phyloP scores from a whole-genome alignment of 2,113 vertebrate genomes.

The Lycaon pictus region DNA sequence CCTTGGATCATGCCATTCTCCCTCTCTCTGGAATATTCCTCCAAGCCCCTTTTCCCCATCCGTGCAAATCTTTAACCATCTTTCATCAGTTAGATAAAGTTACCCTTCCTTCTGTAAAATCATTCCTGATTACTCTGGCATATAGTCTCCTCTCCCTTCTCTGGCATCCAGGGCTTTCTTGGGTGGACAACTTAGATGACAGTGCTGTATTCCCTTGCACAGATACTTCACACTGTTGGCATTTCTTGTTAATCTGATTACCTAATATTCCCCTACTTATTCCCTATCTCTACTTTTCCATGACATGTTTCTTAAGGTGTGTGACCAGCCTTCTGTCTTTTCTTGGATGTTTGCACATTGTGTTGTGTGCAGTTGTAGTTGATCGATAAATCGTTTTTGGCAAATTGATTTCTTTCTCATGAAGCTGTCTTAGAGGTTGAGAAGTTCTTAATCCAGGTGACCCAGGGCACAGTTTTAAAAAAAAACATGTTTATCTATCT shows the following conservation, averaged over 20 bases:
- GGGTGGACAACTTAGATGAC: background rate
- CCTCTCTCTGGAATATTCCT: background rate
- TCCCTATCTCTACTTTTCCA: background rate
- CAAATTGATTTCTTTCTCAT: conserved; percentile 37
- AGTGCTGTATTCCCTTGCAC: background rate
- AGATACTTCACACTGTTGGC: background rate
- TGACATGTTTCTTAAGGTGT: background rate
- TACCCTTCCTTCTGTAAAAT: background rate
- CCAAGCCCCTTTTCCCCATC: background rate
- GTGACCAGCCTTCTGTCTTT: background rate
- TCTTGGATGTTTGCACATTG: background rate
- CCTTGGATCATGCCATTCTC: background rate
- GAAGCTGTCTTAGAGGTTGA: background rate
- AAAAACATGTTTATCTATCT: background rate
- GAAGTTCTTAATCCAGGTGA: conserved; percentile 34
- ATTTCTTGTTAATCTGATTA: background rate
- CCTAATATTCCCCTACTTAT: conserved; percentile 47
- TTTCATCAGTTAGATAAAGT: background rate
- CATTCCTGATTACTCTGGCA: background rate
- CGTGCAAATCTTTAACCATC: background rate
- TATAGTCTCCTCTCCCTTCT: background rate
- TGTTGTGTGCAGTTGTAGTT: background rate
- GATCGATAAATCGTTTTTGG: background rate
- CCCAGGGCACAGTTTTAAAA: background rate
- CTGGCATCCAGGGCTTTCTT: background rate